phyloP scores from a whole-genome alignment of 2,888 invertebrate genomes.

The Ariolimax columbianus region DNA sequence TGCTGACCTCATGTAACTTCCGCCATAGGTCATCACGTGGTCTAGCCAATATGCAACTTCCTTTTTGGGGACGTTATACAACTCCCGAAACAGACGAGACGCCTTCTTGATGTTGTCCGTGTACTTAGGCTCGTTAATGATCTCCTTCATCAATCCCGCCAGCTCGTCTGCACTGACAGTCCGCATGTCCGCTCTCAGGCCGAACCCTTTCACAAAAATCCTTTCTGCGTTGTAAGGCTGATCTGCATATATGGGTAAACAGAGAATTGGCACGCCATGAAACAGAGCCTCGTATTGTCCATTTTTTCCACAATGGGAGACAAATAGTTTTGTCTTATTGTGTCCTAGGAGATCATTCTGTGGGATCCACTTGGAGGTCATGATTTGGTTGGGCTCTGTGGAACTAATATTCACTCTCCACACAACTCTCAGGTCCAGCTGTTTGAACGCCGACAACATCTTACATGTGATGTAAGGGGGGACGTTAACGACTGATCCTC shows the following conservation, averaged over 20 bases:
- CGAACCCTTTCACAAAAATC: constrained; percentile 37
- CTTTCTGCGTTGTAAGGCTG: constrained; percentile 52
- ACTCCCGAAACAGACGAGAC: constrained; percentile 44
- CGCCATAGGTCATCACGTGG: constrained; percentile 66
- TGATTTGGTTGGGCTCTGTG: constrained; percentile 51
- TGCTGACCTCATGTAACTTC: constrained; percentile 60
- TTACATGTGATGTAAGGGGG: constrained; percentile 47
- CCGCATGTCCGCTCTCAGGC: constrained; percentile 22
- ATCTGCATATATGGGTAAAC: constrained; percentile 61
- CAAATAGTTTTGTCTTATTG: constrained; percentile 58
- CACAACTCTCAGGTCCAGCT: constrained; percentile 53
- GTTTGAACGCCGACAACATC: constrained; percentile 48
- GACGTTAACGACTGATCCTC: constrained; percentile 56
- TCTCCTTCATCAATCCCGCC: not conserved
- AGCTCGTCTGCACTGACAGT: not conserved
- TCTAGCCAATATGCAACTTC: constrained; percentile 66
- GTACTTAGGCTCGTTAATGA: constrained; percentile 19
- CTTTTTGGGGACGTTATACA: constrained; percentile 56
- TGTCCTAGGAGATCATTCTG: constrained; percentile 65
- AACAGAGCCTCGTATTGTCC: constrained; percentile 66
- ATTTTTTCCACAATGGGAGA: constrained; percentile 66
- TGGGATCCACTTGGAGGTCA: constrained; percentile 60
- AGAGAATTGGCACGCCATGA: constrained; percentile 66
- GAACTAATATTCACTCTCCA: constrained; percentile 52
- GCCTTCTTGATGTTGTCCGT: constrained; percentile 49